Evolutionary conservation across 2,888 invertebrate species (phyloP).

Genomic region (Meteorus colon): DNA sequence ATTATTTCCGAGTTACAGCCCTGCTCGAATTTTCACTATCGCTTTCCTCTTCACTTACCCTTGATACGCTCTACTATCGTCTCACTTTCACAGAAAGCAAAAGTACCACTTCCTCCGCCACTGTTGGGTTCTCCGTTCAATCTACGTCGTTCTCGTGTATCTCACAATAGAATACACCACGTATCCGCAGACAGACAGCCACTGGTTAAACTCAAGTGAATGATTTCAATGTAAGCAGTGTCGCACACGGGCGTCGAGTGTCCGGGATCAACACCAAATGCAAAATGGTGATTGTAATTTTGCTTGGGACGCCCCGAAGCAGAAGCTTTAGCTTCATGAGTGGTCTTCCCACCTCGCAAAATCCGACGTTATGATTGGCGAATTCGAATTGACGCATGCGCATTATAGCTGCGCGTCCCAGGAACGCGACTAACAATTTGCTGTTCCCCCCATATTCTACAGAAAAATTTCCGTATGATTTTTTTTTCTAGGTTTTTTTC

Average conservation of each 20-base stretch:
- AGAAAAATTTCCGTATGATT: not conserved
- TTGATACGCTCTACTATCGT: constrained; percentile 25
- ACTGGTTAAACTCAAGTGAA: constrained; percentile 62
- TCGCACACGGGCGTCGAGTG: constrained; percentile 68
- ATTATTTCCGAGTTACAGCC: constrained; percentile 28
- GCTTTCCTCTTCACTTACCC: constrained; percentile 29
- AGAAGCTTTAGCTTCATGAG: constrained; percentile 32
- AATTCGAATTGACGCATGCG: constrained; percentile 58
- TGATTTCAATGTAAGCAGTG: constrained; percentile 56
- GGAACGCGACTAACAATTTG: constrained; percentile 28
- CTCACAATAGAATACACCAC: constrained; percentile 36
- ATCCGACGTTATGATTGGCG: constrained; percentile 50
- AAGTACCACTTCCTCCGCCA: constrained; percentile 43
- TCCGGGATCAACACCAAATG: constrained; percentile 63
- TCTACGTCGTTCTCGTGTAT: constrained; percentile 23
- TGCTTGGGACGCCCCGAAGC: constrained; percentile 44
- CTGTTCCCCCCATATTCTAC: constrained; percentile 16
- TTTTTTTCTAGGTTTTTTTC: not conserved
- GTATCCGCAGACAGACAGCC: constrained; percentile 62
- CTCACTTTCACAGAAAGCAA: constrained; percentile 19
- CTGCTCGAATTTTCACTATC: constrained; percentile 32
- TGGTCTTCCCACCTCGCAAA: constrained; percentile 25
- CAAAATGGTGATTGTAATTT: constrained; percentile 63
- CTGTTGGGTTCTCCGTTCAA: constrained; percentile 38
- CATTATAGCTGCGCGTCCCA: not conserved